phyloP scores from a whole-genome alignment of 2,888 invertebrate species.

The Bellardia pandia region DNA sequence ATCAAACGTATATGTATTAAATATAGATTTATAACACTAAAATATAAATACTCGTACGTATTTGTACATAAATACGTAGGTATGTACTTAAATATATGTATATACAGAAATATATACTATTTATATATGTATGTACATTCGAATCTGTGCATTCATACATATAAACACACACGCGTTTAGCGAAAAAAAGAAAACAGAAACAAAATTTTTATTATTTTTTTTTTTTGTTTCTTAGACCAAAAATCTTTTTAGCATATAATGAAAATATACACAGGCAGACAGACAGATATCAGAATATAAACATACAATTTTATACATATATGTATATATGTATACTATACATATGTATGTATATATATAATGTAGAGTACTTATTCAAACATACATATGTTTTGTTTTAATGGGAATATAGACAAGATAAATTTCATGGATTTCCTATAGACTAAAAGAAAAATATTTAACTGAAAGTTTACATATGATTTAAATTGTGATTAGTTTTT shows the following conservation, averaged over 20 bases:
- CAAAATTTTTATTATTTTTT: constrained; percentile 20
- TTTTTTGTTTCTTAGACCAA: constrained; percentile 27
- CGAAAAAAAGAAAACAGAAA: constrained; percentile 37
- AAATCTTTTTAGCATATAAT: constrained; percentile 38
- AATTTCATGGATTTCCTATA: constrained; percentile 48
- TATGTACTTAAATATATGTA: neutral
- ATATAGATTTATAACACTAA: constrained; percentile 46
- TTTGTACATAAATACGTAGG: constrained; percentile 16
- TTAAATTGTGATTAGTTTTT: constrained; percentile 31
- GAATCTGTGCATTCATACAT: neutral
- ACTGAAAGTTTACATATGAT: constrained; percentile 28
- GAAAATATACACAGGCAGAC: constrained; percentile 21
- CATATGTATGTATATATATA: no score
- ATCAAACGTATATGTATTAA: constrained; percentile 27
- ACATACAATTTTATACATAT: neutral
- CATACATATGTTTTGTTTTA: neutral
- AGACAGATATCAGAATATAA: neutral
- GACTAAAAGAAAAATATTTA: neutral
- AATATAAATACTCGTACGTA: neutral
- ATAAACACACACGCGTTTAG: constrained; percentile 58
- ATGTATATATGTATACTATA: neutral
- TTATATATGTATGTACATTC: constrained; percentile 39
- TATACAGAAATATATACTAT: constrained; percentile 8
- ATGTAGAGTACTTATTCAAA: no score
- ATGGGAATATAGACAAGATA: constrained; percentile 38